Conservation (phyloP, 2,797 vertebrate species). For the Lagothrix lagotricha region DNA sequence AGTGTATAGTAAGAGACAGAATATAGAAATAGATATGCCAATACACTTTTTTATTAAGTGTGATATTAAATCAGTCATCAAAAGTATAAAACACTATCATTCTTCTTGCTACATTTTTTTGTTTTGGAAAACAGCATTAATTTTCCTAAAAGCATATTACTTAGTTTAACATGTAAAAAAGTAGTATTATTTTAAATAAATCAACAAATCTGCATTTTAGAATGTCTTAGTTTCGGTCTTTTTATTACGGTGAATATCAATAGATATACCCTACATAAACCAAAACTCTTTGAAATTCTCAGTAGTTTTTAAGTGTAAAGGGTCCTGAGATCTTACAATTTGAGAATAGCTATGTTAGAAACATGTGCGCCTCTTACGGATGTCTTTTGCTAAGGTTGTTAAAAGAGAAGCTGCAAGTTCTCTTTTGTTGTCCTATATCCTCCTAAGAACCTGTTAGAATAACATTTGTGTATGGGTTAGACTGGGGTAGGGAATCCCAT, state of each 20-base stretch:
- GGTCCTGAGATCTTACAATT: background rate
- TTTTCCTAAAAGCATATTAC: background rate
- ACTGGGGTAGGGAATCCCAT: background rate
- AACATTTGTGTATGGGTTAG: background rate
- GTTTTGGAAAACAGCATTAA: background rate
- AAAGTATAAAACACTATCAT: background rate
- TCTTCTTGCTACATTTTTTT: background rate
- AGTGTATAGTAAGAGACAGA: background rate
- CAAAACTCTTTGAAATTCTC: background rate
- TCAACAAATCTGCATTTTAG: background rate
- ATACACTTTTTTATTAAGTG: background rate
- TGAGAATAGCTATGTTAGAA: background rate
- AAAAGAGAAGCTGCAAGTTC: background rate
- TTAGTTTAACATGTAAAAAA: background rate
- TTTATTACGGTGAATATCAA: background rate
- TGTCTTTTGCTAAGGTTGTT: background rate
- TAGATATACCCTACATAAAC: background rate
- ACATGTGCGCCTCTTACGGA: background rate
- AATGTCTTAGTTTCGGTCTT: background rate
- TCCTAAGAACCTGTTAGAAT: background rate
- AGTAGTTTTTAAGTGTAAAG: background rate
- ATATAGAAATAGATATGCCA: background rate
- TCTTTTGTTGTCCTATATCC: background rate
- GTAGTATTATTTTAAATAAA: background rate
- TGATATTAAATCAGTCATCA: background rate